Evolutionary conservation across 2,113 vertebrate genomes (phyloP).

Genomic region (Tenrec ecaudatus): DNA sequence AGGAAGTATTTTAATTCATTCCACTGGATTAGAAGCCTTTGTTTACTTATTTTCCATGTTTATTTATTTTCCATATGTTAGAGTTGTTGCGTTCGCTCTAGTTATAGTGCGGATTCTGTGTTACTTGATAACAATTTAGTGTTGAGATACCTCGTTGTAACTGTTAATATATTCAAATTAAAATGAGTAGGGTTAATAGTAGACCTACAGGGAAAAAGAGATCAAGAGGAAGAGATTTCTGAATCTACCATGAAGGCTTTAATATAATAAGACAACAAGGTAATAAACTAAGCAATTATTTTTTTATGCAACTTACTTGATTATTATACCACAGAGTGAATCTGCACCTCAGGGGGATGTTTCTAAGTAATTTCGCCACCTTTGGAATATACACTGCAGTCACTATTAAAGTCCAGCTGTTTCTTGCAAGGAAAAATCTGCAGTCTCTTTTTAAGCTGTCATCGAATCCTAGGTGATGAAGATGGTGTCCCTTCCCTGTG

Average conservation of each 20-base stretch:
- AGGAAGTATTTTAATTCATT: constrained; percentile 48
- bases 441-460: constrained; percentile 81
- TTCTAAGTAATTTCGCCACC: constrained; percentile 83
- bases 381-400: constrained; percentile 84
- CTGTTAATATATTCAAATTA: constrained; percentile 85
- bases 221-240: constrained; percentile 81
- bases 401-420: constrained; percentile 83
- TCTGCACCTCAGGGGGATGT: constrained; percentile 79
- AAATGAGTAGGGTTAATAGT: constrained; percentile 84
- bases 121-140: constrained; percentile 78
- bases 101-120: constrained; percentile 31
- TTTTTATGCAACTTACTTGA: constrained; percentile 84
- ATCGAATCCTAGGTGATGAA: constrained; percentile 84
- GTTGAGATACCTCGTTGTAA: constrained; percentile 73
- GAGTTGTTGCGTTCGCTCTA: constrained; percentile 38
- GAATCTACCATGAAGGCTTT: constrained; percentile 81
- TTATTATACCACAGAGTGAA: constrained; percentile 84
- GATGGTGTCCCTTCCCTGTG: constrained; percentile 85
- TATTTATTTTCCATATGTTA: neutral
- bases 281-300: constrained; percentile 89
- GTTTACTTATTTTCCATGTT: neutral
- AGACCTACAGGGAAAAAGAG: constrained; percentile 80
- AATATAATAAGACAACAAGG: constrained; percentile 86
- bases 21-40: constrained; percentile 11
- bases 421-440: constrained; percentile 74